Percentiles rank a stretch among this genome's conserved stretches.
Conservation (phyloP, 2,888 invertebrate genomes). For the Agrenia bidenticulata region DNA sequence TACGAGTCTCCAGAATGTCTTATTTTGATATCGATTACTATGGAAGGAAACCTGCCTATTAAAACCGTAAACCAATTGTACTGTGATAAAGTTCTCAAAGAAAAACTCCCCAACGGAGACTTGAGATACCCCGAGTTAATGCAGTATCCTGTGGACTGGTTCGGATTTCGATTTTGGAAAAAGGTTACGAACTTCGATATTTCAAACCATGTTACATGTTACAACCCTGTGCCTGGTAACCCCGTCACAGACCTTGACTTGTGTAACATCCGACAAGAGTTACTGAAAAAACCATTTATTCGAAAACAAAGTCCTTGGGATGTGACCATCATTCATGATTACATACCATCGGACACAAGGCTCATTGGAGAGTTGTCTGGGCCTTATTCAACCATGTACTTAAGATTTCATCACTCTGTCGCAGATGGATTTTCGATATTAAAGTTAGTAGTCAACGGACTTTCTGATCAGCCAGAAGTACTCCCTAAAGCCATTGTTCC, state of each 20-base stretch:
- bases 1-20: background rate
- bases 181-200: conserved; percentile 16
- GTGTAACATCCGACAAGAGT: background rate
- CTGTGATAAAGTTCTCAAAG: background rate
- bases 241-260: background rate
- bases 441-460: conserved; percentile 22
- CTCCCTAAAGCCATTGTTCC: conserved; percentile 1
- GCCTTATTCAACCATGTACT: background rate
- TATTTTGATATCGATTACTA: background rate
- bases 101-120: conserved; percentile 7
- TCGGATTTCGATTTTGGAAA: conserved; percentile 32
- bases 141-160: conserved; percentile 19
- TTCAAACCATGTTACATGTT: conserved; percentile 6
- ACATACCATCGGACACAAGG: background rate
- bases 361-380: background rate
- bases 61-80: background rate
- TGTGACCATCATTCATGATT: background rate
- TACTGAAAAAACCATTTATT: background rate
- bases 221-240: background rate
- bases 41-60: background rate
- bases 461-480: conserved; percentile 2
- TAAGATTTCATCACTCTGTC: conserved; percentile 18
- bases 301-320: background rate
- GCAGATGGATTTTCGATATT: conserved; percentile 27
- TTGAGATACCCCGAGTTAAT: conserved; percentile 26